Conservation (phyloP, 2,113 vertebrate genomes). For the Willisornis vidua region DNA sequence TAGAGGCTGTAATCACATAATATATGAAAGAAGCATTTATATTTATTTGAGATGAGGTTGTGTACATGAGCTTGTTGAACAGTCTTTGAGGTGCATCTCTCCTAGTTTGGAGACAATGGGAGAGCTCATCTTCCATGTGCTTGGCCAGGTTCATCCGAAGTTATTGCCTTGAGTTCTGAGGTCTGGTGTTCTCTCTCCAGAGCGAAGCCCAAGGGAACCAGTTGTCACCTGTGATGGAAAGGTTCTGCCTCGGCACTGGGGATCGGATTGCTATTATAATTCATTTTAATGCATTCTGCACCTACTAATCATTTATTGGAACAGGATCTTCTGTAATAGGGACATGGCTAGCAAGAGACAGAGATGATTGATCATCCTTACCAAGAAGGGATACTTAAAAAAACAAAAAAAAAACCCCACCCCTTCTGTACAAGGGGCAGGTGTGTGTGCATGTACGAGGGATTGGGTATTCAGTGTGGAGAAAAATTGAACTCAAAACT, state of each 20-base stretch:
- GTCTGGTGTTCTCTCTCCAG: neutral
- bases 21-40: conserved; percentile 33
- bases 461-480: neutral
- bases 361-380: conserved; percentile 38
- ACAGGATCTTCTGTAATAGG: conserved; percentile 51
- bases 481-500: neutral
- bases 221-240: conserved; percentile 59
- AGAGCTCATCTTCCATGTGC: rapidly evolving
- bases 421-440: neutral
- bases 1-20: conserved; percentile 66
- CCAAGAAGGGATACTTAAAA: conserved; percentile 23
- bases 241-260: neutral
- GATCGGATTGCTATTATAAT: conserved; percentile 56
- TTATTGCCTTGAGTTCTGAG: conserved; percentile 37
- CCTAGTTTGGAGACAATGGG: neutral
- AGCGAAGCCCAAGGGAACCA: conserved; percentile 31
- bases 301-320: conserved; percentile 65
- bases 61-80: neutral
- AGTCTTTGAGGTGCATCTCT: neutral
- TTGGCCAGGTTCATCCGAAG: neutral
- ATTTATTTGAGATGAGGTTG: conserved; percentile 21
- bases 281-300: conserved; percentile 63
- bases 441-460: neutral
- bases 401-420: neutral
- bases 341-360: conserved; percentile 36